phyloP scores from a whole-genome alignment of 1,140 invertebrate genomes.

The Anthonomus grandis region DNA sequence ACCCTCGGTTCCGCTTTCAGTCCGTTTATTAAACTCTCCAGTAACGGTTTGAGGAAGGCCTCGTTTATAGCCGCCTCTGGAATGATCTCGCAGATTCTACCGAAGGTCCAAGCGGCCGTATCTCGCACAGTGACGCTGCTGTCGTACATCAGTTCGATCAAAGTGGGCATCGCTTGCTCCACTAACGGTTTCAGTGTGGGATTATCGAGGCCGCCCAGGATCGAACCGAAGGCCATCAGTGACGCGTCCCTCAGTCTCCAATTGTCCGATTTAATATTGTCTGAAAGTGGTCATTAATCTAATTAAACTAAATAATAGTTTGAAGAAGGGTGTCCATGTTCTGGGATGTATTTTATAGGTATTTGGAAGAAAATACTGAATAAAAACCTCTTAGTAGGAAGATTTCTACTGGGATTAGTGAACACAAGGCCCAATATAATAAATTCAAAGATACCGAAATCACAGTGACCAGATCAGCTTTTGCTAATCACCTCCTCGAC shows the following conservation, averaged over 20 bases:
- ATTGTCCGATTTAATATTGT: conserved; percentile 89
- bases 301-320: too few relatives aligned
- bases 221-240: conserved; percentile 97
- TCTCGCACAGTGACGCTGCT: conserved; percentile 89
- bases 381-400: too few relatives aligned
- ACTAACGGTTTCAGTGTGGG: conserved; percentile 87
- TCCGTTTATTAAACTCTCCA: conserved; percentile 87
- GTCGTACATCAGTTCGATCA: conserved; percentile 94
- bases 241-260: conserved; percentile 97
- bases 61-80: conserved; percentile 95
- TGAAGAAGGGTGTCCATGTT: too few relatives aligned
- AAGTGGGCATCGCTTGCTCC: conserved; percentile 92
- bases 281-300: conserved; percentile 6
- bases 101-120: conserved; percentile 97
- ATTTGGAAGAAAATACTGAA: too few relatives aligned
- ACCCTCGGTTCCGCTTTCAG: conserved; percentile 91
- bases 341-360: too few relatives aligned
- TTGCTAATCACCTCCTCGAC: too few relatives aligned
- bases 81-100: conserved; percentile 94
- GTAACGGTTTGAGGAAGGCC: conserved; percentile 74
- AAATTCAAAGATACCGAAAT: too few relatives aligned
- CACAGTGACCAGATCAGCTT: too few relatives aligned
- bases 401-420: too few relatives aligned
- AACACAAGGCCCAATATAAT: too few relatives aligned
- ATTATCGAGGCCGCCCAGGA: conserved; percentile 89